A percentile compares a stretch with the other conserved stretches of the same genome.
phyloP scores from a whole-genome alignment of 2,797 vertebrate species.

The Sebastes glaucus region DNA sequence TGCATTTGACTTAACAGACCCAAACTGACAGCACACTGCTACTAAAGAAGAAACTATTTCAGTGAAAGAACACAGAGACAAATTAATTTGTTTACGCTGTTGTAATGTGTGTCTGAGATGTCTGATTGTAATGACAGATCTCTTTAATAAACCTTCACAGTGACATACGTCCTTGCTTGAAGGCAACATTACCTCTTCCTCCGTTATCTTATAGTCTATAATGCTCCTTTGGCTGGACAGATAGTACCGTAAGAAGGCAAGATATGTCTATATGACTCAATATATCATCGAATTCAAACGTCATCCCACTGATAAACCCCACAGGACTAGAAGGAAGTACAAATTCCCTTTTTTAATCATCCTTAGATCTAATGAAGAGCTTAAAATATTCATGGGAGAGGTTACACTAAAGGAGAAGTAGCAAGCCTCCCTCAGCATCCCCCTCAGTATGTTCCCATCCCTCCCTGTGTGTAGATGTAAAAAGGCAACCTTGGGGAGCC shows the following conservation, averaged over 20 bases:
- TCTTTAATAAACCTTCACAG: constrained; percentile 60
- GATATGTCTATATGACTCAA: constrained; percentile 27
- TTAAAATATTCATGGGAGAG: constrained; percentile 66
- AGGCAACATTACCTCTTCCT: constrained; percentile 48
- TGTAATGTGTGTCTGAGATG: constrained; percentile 22
- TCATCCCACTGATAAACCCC: constrained; percentile 36
- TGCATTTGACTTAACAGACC: not conserved
- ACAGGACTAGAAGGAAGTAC: constrained; percentile 32
- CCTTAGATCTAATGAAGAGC: constrained; percentile 41
- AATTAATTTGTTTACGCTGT: constrained; percentile 45
- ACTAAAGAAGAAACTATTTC: not conserved
- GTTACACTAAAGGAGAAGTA: constrained; percentile 42
- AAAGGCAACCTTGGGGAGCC: constrained; percentile 70
- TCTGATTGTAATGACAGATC: constrained; percentile 46
- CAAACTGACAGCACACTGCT: not conserved
- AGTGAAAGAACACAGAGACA: not conserved
- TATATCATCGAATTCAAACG: constrained; percentile 45
- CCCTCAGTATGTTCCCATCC: constrained; percentile 67
- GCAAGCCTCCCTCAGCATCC: constrained; percentile 45
- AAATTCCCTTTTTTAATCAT: constrained; percentile 19
- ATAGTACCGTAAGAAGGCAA: constrained; percentile 32
- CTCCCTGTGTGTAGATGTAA: constrained; percentile 57
- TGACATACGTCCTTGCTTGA: constrained; percentile 40
- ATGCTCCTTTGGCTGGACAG: constrained; percentile 26
- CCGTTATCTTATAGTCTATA: constrained; percentile 46